Evolutionary conservation across 2,113 vertebrate genomes (phyloP), one percentile per base, ranked within the genome.

Genomic region (Oceanites oceanicus): DNA sequence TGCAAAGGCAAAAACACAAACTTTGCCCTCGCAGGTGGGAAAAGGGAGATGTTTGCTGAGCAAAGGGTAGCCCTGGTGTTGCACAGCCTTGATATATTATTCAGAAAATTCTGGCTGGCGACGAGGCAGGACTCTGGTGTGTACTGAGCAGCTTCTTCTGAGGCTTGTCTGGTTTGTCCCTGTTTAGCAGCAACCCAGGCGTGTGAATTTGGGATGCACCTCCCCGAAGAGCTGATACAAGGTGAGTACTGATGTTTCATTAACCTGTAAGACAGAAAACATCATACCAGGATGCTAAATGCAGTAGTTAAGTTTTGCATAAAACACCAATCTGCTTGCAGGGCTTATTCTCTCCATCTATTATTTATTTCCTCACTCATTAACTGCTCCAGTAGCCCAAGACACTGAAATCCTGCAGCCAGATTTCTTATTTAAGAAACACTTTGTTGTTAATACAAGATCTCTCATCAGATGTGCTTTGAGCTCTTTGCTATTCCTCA

Each of bases 161-260:
- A 36, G 66, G 5, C 25, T 79, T 32, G 3, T 17, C 20, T 47
- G 32, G 11, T 62, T 73, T 56, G 7, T 42, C 13, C 26, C 20
- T 8, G 5, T 19, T 52, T 23, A 72, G 79, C 34, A 77, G 52
- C 65, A 58, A 7, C 3, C 76, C 65, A 67, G 61, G 26, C 2
- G 0, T 1, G 47, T 4, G 21, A 12, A 62, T 95, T 45, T 52
- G 75, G 72, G 71, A 29, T 13, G 2, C 3, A 2, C 9, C 21
- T 29, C 34, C 15, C 59, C 12, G 5, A 1, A 4, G 20, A n/a
- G 50, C 25, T 42, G 30, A 3, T n/a, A 1, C 8, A 12, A 56
- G 34, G 26, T 0, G 3, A 22, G 5, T 6, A 9, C 25, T 49
- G 3, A 22, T 1, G 2, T 63, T 78, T 63, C 68, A 11, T 70